Evolutionary conservation across 2,888 invertebrate genomes (phyloP), one percentile per base, ranked within the genome.

Genomic region (Laothoe populi): DNA sequence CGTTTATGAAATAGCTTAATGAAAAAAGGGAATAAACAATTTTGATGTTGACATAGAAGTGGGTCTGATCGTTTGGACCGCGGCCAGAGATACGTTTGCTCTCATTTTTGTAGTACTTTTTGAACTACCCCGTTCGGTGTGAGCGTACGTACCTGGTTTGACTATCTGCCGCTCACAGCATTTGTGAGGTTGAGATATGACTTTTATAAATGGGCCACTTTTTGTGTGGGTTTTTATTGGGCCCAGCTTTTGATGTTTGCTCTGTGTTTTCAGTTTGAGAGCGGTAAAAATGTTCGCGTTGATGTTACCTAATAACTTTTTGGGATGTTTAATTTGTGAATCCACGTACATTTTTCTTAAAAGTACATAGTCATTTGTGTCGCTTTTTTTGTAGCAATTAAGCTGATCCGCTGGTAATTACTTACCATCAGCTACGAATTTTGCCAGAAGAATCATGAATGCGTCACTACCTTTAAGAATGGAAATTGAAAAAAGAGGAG

Each of bases 91-190:
- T 74, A 73, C 64, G 72, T 76, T 73, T 73, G 71, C 69, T 65
- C 69, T 66, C 75, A 74, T 79, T 82, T 82, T 74, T 74, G 72
- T 67, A 72, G 66, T 76, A 78, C 64, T 76, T 78, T 82, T 79
- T 73, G 71, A 77, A 75, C 75, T 72, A 72, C 75, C 73, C 74
- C 61, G 66, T 67, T 67, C 64, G 35, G 5, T 5, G 59, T 16
- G 21, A 38, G 38, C 66, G 63, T 58, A 63, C 58, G 26, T 31
- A 63, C 63, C n/a, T 26, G 35, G 44, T 66, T 64, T 61, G 49
- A 24, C 24, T 11, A 61, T 49, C 64, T 68, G 64, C 66, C 64
- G 65, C 64, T 68, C 71, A 63, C 48, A 70, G 61, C 71, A 65
- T 67, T 71, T 69, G 70, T 67, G 64, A 63, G 66, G 66, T 61